Base-by-base conservation (phyloP, 2,797 vertebrate species). In the Triplophysa yarkandensis region DNA sequence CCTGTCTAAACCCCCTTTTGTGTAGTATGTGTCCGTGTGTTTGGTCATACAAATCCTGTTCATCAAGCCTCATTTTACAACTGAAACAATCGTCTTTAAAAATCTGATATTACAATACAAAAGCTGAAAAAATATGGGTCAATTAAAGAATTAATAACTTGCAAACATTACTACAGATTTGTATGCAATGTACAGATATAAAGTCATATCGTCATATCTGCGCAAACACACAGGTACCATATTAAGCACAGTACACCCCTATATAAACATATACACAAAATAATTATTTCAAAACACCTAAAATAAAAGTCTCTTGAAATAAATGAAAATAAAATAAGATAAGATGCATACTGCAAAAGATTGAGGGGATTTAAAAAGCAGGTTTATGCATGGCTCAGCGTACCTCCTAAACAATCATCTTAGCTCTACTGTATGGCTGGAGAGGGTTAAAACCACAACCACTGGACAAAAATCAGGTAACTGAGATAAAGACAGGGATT, bases 191-290 rank as follows among this genome's bases (percentile, higher is more conserved):
- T 76, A 58, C 21, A 83, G 84, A 88, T 90, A 88, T 91, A 88
- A 83, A 27, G 6, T 36, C 25, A 7, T n/a, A 27, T n/a, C 10
- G 76, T 4, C 48, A 86, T 78, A 91, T 87, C 63, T 46, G 64
- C 23, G 81, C 87, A 91, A 91, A 91, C 89, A 91, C 91, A 91
- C 87, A 81, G 68, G 86, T 85, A 43, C 83, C 88, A 90, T 91
- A 92, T 90, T n/a, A n/a, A n/a, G n/a, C n/a, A 91, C 43, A 17
- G 43, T 41, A 43, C 77, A 65, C 60, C 64, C 44, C 83, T 89
- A 92, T 91, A 92, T 92, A 89, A 88, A 87, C 88, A 93, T 90
- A 93, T 90, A 92, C 54, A 92, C 89, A 92, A 91, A 90, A 87
- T 78, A 75, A 62, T 91, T 91, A 90, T 88, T 65, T 82, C 60